Conservation (phyloP, 2,888 invertebrate species). For the Himalopsyche japonica region DNA sequence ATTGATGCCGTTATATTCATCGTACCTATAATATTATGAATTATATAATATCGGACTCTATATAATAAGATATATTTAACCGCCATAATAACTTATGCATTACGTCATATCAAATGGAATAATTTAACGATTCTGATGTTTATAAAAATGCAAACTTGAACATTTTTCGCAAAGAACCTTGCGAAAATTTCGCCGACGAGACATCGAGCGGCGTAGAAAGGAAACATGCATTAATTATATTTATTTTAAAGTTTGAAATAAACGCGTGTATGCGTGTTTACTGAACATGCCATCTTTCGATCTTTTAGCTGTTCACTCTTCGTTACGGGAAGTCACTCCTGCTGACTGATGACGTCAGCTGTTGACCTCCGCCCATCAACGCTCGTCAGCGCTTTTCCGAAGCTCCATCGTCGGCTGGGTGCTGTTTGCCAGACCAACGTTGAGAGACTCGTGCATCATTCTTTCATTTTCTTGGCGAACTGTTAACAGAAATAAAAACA, state of each 20-base stretch:
- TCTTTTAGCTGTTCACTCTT: not conserved
- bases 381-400: slow-evolving; percentile 12
- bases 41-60: not conserved
- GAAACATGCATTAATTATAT: no score
- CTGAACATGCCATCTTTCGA: not conserved
- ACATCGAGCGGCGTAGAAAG: no score
- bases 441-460: slow-evolving; percentile 77
- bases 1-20: not conserved
- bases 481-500: slow-evolving; percentile 58
- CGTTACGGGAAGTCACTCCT: not conserved
- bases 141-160: not conserved
- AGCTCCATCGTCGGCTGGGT: slow-evolving; percentile 58
- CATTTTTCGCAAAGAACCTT: not conserved
- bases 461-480: slow-evolving; percentile 89
- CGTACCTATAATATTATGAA: not conserved
- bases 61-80: not conserved
- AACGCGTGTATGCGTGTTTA: not conserved
- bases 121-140: not conserved
- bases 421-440: slow-evolving; percentile 62
- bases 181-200: no score
- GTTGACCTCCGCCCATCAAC: slow-evolving; percentile 16
- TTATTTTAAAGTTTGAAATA: not conserved
- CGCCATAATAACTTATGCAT: not conserved
- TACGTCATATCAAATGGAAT: not conserved
- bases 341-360: not conserved